Evolutionary conservation across 2,888 invertebrate species (phyloP).

Genomic region (Thereva nobilitata): DNA sequence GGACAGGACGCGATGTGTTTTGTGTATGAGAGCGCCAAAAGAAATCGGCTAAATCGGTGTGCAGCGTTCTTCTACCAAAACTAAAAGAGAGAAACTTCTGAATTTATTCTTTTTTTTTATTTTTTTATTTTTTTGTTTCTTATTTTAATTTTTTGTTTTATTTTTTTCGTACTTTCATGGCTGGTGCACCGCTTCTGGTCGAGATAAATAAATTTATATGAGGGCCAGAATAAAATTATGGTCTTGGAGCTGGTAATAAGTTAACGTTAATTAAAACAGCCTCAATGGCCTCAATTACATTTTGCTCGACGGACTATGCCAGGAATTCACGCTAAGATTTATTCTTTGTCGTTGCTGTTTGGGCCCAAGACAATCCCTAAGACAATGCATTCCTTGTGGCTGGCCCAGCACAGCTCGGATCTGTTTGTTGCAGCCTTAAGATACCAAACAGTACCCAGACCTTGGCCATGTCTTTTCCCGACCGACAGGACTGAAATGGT

Average conservation of each 20-base stretch:
- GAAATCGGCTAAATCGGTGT: too few species aligned
- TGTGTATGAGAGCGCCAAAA: too few species aligned
- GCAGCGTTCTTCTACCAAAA: too few species aligned
- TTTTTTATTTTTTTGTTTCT: too few species aligned
- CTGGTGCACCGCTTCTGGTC: conserved; percentile 14
- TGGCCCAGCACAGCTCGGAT: conserved; percentile 18
- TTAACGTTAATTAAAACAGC: conserved; percentile 42
- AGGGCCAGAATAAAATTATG: conserved; percentile 37
- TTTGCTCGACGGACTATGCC: conserved; percentile 38
- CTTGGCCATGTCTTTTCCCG: conserved; percentile 23
- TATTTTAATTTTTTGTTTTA: background rate
- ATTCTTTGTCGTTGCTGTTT: conserved; percentile 32
- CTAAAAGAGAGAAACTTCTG: too few species aligned
- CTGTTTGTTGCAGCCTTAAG: conserved; percentile 7
- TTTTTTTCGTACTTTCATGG: background rate
- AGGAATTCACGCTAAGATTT: conserved; percentile 41
- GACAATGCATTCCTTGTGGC: conserved; percentile 36
- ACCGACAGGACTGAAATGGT: conserved; percentile 33
- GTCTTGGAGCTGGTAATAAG: conserved; percentile 36
- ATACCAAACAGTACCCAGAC: conserved; percentile 6
- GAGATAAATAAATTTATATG: conserved; percentile 36
- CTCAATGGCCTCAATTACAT: conserved; percentile 41
- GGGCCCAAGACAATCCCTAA: background rate
- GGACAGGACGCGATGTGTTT: too few species aligned
- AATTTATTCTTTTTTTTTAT: too few species aligned